Evolutionary conservation across 2,888 invertebrate species (phyloP), one percentile per base, ranked within the genome.

Genomic region (Drosophila imparisetae): DNA sequence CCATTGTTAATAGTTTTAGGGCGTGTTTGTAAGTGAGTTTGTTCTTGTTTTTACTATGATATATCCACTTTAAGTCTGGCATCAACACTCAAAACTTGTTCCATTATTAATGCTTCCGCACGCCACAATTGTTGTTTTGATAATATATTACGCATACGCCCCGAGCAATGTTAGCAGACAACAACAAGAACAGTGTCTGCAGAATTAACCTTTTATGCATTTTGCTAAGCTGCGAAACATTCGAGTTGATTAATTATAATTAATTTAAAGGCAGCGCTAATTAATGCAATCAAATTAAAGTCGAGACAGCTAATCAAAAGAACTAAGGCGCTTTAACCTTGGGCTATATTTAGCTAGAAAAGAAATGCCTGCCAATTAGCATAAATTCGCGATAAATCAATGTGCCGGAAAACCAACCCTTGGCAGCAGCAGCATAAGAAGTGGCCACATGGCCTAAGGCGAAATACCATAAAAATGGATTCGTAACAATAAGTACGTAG

Each of bases 371-470:
- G 52, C 68, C 89, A 89, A 85, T 85, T 85, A 86, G 89, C 90
- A 85, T 85, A 90, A 88, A 75, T 73, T 86, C 69, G 75, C 75
- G 49, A 75, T 80, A 78, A 83, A 83, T 83, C 83, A 83, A 88
- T 75, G 83, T 74, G 68, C 8, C 21, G 24, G 45, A 24, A 45
- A 45, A 24, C 15, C 24, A 24, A 45, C 24, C 7, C 45, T 7
- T 15, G 24, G 38, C 10, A 18, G 30, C 13, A 55, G 8, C 45
- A 45, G 8, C 38, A 18, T 34, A 36, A 32, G 38, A 5, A 62
- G 40, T 38, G 45, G 49, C 53, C 61, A 61, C 65, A 60, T 66
- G 52, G 45, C 57, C 38, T 11, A n/a, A 30, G 29, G 59, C 34
- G 18, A 27, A 45, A 59, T 64, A 15, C 62, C 62, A 76, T 68